Conservation (phyloP, 1,140 invertebrate species). For the Heterodera carotae region DNA sequence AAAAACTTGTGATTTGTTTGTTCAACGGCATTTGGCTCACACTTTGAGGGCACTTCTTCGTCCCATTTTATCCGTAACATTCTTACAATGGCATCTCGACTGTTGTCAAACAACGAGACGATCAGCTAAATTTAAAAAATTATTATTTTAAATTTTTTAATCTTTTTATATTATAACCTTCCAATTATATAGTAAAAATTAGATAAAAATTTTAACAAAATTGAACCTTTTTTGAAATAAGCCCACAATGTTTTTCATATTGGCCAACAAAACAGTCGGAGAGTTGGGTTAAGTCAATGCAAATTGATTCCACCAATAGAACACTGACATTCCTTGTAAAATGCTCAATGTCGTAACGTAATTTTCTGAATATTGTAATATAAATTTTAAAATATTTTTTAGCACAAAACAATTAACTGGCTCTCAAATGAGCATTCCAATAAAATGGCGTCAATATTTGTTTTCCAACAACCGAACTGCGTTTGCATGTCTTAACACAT, state of each 20-base stretch:
- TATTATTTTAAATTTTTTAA: conserved; percentile 1
- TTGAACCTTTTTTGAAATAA: conserved; percentile 3
- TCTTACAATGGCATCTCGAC: conserved; percentile 21
- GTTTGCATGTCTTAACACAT: conserved; percentile 17
- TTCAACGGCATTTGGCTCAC: neutral
- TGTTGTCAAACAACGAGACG: conserved; percentile 9
- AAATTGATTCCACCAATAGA: conserved; percentile 13
- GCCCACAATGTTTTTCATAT: conserved; percentile 23
- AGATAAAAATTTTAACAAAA: neutral
- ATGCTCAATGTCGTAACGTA: conserved; percentile 18
- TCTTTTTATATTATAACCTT: neutral
- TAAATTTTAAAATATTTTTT: neutral
- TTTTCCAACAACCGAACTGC: conserved; percentile 28
- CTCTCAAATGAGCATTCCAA: conserved; percentile 10
- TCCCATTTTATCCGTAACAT: conserved; percentile 30
- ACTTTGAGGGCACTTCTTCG: conserved; percentile 15
- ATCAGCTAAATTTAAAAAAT: conserved; percentile 6
- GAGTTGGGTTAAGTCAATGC: conserved; percentile 3
- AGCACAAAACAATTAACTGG: neutral
- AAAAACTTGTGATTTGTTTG: conserved; percentile 8
- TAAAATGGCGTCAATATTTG: conserved; percentile 17
- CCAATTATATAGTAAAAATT: neutral
- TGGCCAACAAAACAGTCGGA: conserved; percentile 11
- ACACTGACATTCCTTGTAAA: conserved; percentile 26
- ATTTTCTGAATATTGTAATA: conserved; percentile 15